These are phyloP conservation scores for sheep (Ovis aries) DNA, from an alignment of 2,113 vertebrate genomes.

Conservation along the genomic window DNA sequence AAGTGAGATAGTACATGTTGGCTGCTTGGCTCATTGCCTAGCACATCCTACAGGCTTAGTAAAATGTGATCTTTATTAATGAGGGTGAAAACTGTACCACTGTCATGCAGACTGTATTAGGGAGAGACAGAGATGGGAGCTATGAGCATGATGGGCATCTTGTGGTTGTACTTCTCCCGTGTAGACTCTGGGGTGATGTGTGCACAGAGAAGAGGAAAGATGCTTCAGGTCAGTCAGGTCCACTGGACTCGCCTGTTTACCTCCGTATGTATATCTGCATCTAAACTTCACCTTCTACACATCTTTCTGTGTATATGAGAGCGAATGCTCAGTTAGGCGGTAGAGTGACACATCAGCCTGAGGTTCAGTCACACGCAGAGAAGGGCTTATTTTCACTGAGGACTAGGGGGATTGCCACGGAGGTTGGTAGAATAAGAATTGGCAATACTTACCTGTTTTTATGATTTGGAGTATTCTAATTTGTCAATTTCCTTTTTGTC, in stretches of 20 bases:
- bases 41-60: background rate
- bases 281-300: background rate
- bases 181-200: background rate
- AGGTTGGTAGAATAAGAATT: too few species aligned
- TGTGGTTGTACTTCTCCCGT: background rate
- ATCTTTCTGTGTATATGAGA: background rate
- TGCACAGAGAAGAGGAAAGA: background rate
- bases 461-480: background rate
- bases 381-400: background rate
- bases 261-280: background rate
- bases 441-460: background rate
- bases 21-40: background rate
- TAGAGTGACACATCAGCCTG: background rate
- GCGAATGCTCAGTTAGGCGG: background rate
- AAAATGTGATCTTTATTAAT: background rate
- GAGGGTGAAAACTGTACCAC: background rate
- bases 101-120: background rate
- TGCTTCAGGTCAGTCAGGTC: too few species aligned
- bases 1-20: background rate
- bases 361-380: background rate
- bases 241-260: fast-evolving
- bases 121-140: background rate
- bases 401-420: background rate
- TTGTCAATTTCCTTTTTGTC: background rate
- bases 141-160: too few species aligned